Base-by-base conservation (phyloP, 2,888 invertebrate genomes). In the Drosophila tripunctata region DNA sequence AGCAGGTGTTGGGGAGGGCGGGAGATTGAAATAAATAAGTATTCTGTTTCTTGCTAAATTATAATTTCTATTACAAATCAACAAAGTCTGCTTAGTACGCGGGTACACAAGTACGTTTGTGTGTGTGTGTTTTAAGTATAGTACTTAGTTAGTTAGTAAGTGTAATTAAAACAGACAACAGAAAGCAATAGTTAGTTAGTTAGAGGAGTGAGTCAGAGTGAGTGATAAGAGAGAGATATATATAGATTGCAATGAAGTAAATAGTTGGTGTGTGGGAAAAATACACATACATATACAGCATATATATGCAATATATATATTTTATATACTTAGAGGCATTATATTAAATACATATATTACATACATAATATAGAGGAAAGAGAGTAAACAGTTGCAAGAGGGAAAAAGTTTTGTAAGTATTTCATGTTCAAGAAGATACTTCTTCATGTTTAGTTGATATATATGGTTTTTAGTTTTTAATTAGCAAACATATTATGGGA, bases 251-350 rank as follows among this genome's bases (percentile, higher is more conserved):
- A 36, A 31, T 36, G 54, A 50, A 63, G 47, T 48, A 52, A 27
- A 19, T 52, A 51, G 38, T 19, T 52, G 51, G 45, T 57, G 56
- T 27, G 31, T 48, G 31, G 22, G 58, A 55, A 55, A 83, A 81
- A 87, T 87, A 84, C 87, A 84, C 83, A 84, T 84, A 84, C 87
- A 84, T 87, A 77, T 61, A 85, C 78, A 73, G 76, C 66, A 67
- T 70, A 17, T 68, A 17, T 58, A 65, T 75, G 87, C 67, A 71
- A 10, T 75, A 75, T 81, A 84, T 87, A 81, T 81, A 83, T 87
- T 68, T 72, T 61, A 78, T 75, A 82, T 61, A 68, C 38, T 8
- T 30, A 22, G 7, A 15, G 19, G 31, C 22, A 55, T 38, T 41
- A 54, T 77, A 73, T 87, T 68, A 84, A 84, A 68, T 75, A 70